phyloP scores from a whole-genome alignment of 2,113 vertebrate genomes.

The Apus apus region DNA sequence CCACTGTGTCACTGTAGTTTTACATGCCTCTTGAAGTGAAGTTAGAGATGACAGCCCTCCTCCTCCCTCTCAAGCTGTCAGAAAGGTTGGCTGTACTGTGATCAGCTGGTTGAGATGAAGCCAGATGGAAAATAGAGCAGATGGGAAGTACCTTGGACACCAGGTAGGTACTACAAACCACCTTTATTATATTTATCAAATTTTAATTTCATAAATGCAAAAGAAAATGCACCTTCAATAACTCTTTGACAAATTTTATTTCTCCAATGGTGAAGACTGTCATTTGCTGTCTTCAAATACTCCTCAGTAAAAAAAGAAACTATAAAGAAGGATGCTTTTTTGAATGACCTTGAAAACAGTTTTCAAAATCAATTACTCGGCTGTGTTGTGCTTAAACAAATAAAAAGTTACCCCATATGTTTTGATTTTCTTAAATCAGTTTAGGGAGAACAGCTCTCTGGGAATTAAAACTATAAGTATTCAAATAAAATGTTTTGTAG shows the following conservation, averaged over 20 bases:
- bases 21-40: not conserved
- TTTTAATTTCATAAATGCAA: not conserved
- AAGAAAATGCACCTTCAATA: not conserved
- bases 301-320: not conserved
- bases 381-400: not conserved
- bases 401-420: not conserved
- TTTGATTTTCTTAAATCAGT: not conserved
- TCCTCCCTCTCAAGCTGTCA: not conserved
- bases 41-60: not conserved
- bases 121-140: not conserved
- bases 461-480: not conserved
- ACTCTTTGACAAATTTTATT: not conserved
- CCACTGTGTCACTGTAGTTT: not conserved
- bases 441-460: not conserved
- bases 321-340: not conserved
- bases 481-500: not conserved
- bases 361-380: not conserved
- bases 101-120: not conserved
- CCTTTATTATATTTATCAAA: not conserved
- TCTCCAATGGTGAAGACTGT: not conserved
- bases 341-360: not conserved
- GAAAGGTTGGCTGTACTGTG: accelerated
- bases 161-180: not conserved
- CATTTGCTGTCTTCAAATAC: not conserved
- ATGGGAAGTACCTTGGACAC: not conserved